Conservation (phyloP, 2,797 vertebrate genomes). For the Vultur gryphus region DNA sequence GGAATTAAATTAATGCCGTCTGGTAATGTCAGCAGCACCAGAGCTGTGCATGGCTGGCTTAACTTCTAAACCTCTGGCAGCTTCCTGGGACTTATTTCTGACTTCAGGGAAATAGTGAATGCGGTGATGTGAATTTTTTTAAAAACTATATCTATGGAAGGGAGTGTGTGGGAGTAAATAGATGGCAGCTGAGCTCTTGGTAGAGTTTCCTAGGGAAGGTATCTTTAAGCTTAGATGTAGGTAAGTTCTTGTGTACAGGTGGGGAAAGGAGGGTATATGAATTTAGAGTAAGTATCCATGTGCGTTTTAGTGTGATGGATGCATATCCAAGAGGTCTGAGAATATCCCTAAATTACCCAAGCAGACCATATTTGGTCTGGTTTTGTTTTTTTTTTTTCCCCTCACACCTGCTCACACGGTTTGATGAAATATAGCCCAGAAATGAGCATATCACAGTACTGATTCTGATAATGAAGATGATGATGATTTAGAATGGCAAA, state of each 20-base stretch:
- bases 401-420: background rate
- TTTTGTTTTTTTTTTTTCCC: background rate
- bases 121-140: background rate
- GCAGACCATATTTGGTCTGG: fast-evolving
- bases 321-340: background rate
- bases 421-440: background rate
- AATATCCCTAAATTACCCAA: background rate
- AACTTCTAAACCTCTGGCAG: conserved; percentile 65
- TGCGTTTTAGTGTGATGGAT: background rate
- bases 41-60: conserved; percentile 60
- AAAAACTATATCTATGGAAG: background rate
- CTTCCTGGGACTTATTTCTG: conserved; percentile 37
- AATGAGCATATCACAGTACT: background rate
- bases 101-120: background rate
- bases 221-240: background rate
- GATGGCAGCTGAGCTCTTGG: background rate
- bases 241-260: background rate
- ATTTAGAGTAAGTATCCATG: background rate
- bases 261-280: background rate
- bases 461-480: background rate
- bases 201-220: background rate
- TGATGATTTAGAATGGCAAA: background rate
- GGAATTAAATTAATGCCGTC: conserved; percentile 78
- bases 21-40: conserved; percentile 68
- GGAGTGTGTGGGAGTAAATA: background rate